Conservation (phyloP, 1,140 invertebrate species). For the Gryon sp. region DNA sequence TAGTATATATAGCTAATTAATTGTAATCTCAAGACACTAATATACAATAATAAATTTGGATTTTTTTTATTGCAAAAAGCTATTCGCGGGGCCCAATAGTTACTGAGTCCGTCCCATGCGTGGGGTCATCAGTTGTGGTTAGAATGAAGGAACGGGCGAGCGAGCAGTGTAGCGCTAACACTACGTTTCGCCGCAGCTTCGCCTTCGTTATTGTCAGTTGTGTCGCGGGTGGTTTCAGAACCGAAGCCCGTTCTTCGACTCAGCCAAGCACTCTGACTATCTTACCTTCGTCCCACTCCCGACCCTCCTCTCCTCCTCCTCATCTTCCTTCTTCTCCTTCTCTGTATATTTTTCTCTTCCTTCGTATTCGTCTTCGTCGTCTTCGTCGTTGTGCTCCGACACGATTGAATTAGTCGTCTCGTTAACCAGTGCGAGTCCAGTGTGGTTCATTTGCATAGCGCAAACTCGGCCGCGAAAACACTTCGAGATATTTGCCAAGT, state of each 20-base stretch:
- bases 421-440: constrained; percentile 65
- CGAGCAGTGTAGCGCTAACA: constrained; percentile 56
- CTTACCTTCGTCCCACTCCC: constrained; percentile 22
- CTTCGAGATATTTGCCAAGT: neutral
- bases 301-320: constrained; percentile 18
- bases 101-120: constrained; percentile 71
- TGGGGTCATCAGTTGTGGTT: constrained; percentile 74
- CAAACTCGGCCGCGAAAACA: constrained; percentile 20
- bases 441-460: constrained; percentile 50
- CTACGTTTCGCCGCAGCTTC: constrained; percentile 45
- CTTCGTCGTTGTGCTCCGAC: constrained; percentile 40
- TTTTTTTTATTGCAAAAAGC: too few species aligned
- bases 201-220: constrained; percentile 63
- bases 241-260: constrained; percentile 49
- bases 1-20: too few species aligned
- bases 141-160: constrained; percentile 49
- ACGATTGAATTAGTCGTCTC: constrained; percentile 76
- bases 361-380: constrained; percentile 16
- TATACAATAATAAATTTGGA: too few species aligned
- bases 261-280: constrained; percentile 6
- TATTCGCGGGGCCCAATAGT: constrained; percentile 65
- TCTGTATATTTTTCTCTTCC: too few species aligned
- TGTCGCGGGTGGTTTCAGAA: constrained; percentile 67
- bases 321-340: too few species aligned
- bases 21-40: too few species aligned